Evolutionary conservation across 2,797 vertebrate species (phyloP), one percentile per base, ranked within the genome.

Genomic region (Apogon talboti): DNA sequence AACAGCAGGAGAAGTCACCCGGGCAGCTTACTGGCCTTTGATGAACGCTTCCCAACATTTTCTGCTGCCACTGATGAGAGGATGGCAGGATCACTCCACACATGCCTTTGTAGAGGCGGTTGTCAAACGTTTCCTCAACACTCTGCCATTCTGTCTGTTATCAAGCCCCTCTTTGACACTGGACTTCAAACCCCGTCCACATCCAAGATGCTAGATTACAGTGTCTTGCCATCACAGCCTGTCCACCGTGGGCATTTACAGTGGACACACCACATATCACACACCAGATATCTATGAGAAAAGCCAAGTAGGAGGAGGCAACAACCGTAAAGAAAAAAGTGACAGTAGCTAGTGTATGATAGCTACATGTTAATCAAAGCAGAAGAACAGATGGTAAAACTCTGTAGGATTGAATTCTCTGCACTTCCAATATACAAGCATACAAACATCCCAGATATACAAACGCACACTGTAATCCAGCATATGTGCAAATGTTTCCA

Each of bases 81-180:
- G 89, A 85, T 61, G 77, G 82, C 89, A 64, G 83, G 83, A 85
- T 92, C 91, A 70, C 83, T 91, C 84, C 83, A 69, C 70, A n/a
- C 41, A 28, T 56, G 72, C 24, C 78, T 82, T 76, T 82, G 78
- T 76, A 66, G 62, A 46, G 42, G 70, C 66, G 63, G 75, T 72
- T 81, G 82, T 80, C 76, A 69, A 76, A 78, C 37, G 41, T 66
- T 74, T 80, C 67, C 73, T 76, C 48, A 40, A 70, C 63, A 41
- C 73, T 62, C 56, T 38, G 62, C 43, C 62, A 55, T 54, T 72
- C 71, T 74, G 73, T 54, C 83, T 72, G 68, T 71, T 67, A 59
- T 63, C 55, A 40, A 65, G 64, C 71, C 16, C 68, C 1, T 63
- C 28, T 50, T 63, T 78, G 68, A 72, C 63, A 66, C 49, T 47